These are phyloP conservation scores for Acinonyx jubatus DNA, from an alignment of 2,113 vertebrate species.

Conservation along the genomic window DNA sequence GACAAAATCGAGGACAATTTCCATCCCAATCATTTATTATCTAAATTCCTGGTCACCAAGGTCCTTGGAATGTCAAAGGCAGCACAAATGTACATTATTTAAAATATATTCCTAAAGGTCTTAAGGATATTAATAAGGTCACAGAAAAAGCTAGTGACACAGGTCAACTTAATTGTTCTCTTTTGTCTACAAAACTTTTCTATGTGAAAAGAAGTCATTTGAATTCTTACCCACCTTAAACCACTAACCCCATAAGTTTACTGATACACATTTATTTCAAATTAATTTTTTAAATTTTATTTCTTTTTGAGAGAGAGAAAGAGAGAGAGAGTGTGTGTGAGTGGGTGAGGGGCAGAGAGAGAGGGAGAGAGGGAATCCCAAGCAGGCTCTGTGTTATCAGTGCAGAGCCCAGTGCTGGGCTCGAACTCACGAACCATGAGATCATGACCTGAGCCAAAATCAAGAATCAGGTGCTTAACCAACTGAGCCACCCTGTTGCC, in stretches of 20 bases:
- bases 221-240: not conserved
- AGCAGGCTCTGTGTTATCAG: no score
- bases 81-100: not conserved
- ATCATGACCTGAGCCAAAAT: no score
- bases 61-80: not conserved
- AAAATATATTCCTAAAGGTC: not conserved
- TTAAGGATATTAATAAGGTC: not conserved
- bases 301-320: no score
- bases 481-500: no score
- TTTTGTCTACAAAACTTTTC: not conserved
- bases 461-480: no score
- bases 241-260: not conserved
- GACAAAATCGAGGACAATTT: not conserved
- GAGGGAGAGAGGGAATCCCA: no score
- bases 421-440: no score
- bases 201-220: slow-evolving; percentile 7
- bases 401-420: no score
- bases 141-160: not conserved
- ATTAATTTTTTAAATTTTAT: not conserved
- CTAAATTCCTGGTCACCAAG: not conserved
- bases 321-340: no score
- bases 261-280: slow-evolving; percentile 12
- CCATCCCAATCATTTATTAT: not conserved
- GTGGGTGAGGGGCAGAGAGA: no score
- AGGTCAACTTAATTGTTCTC: not conserved